phyloP scores from a whole-genome alignment of 2,113 vertebrate genomes.

The Hippocampus abdominalis region DNA sequence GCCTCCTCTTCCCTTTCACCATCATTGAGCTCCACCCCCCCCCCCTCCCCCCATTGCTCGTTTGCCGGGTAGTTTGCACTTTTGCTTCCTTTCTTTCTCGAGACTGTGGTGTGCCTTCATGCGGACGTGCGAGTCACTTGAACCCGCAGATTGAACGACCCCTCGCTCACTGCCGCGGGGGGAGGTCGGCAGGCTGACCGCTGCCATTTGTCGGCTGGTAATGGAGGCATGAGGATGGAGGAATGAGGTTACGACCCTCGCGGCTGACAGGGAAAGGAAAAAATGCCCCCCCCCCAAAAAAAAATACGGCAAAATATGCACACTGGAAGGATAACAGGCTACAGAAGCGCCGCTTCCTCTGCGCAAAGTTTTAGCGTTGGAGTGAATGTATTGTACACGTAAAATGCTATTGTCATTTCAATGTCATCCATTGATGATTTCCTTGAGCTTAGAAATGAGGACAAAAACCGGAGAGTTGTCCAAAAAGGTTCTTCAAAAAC shows the following conservation, averaged over 20 bases:
- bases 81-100: background rate
- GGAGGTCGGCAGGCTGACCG: background rate
- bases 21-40: background rate
- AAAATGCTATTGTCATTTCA: no score
- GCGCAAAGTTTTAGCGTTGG: background rate
- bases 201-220: background rate
- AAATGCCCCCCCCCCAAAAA: no score
- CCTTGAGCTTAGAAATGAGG: no score
- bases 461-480: no score
- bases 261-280: background rate
- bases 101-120: background rate
- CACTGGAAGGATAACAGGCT: background rate
- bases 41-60: no score
- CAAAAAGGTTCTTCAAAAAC: conserved; percentile 13
- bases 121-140: background rate
- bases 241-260: background rate
- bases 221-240: background rate
- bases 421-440: no score
- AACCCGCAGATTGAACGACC: background rate
- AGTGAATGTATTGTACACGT: background rate
- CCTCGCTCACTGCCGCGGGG: background rate
- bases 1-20: background rate
- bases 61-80: background rate
- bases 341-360: no score
- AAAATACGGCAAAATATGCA: background rate